Percentiles rank a stretch among this genome's conserved stretches.
phyloP scores from a whole-genome alignment of 2,888 invertebrate genomes.

The Dastarcus helophoroides region DNA sequence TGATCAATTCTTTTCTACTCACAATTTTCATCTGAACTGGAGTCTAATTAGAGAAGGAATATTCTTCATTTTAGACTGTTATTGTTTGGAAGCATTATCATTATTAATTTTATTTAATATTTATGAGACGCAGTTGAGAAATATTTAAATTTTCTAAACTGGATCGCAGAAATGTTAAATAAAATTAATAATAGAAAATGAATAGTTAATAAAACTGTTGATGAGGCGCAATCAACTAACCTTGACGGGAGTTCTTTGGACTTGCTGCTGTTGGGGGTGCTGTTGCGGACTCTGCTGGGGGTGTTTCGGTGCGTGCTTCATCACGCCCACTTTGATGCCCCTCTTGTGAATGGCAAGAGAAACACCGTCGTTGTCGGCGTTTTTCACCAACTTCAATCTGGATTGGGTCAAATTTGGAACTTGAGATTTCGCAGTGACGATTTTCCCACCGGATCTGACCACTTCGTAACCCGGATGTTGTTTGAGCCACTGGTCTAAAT shows the following conservation, averaged over 20 bases:
- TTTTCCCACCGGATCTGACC: conserved; percentile 46
- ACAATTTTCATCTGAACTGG: no score
- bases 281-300: conserved; percentile 28
- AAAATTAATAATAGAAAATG: no score
- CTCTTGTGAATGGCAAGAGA: conserved; percentile 31
- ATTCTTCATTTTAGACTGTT: no score
- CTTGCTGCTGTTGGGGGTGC: conserved; percentile 18
- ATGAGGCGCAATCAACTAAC: neutral
- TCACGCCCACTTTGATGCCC: conserved; percentile 29
- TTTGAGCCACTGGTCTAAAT: conserved; percentile 72
- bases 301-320: conserved; percentile 30
- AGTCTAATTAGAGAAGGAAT: no score
- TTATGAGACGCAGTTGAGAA: no score
- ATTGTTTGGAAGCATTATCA: no score
- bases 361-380: conserved; percentile 28
- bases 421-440: conserved; percentile 22
- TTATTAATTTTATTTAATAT: no score
- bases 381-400: conserved; percentile 32
- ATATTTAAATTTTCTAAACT: no score
- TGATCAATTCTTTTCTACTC: no score
- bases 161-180: no score
- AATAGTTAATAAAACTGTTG: no score
- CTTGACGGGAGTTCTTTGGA: neutral
- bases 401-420: conserved; percentile 26
- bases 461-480: conserved; percentile 83